A percentile compares a stretch with the other conserved stretches of the same genome.
phyloP scores from a whole-genome alignment of 2,888 invertebrate species.

The Zygogramma bicolorata region DNA sequence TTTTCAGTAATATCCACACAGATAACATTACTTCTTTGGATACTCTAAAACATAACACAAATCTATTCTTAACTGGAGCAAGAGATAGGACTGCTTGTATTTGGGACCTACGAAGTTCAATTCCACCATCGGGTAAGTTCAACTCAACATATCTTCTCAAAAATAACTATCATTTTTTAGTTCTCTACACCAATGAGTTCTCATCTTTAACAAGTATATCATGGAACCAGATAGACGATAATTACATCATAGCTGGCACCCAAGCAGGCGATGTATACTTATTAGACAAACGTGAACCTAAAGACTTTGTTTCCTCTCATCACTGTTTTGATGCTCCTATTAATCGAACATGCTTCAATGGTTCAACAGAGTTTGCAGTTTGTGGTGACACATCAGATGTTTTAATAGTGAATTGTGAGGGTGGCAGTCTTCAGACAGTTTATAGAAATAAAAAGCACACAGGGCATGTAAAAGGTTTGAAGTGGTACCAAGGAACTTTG shows the following conservation, averaged over 20 bases:
- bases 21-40: slow-evolving; percentile 64
- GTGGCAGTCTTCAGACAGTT: slow-evolving; percentile 58
- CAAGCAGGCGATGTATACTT: slow-evolving; percentile 69
- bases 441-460: slow-evolving; percentile 67
- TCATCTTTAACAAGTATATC: slow-evolving; percentile 64
- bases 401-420: slow-evolving; percentile 64
- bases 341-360: slow-evolving; percentile 64
- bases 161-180: slow-evolving; percentile 50
- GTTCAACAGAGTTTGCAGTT: slow-evolving; percentile 65
- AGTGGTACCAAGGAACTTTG: slow-evolving; percentile 69
- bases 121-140: slow-evolving; percentile 58
- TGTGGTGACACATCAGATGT: slow-evolving; percentile 67
- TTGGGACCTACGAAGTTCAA: slow-evolving; percentile 68
- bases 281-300: slow-evolving; percentile 68
- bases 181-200: slow-evolving; percentile 64
- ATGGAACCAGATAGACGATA: slow-evolving; percentile 65
- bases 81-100: slow-evolving; percentile 67
- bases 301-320: slow-evolving; percentile 59
- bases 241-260: slow-evolving; percentile 68
- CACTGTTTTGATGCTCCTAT: slow-evolving; percentile 61
- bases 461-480: slow-evolving; percentile 71
- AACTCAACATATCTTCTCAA: neutral
- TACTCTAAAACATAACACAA: slow-evolving; percentile 66
- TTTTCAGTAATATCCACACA: slow-evolving; percentile 61
- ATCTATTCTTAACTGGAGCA: slow-evolving; percentile 69